Base-by-base conservation (phyloP, 1,140 invertebrate genomes). In the Lepidostoma basale region DNA sequence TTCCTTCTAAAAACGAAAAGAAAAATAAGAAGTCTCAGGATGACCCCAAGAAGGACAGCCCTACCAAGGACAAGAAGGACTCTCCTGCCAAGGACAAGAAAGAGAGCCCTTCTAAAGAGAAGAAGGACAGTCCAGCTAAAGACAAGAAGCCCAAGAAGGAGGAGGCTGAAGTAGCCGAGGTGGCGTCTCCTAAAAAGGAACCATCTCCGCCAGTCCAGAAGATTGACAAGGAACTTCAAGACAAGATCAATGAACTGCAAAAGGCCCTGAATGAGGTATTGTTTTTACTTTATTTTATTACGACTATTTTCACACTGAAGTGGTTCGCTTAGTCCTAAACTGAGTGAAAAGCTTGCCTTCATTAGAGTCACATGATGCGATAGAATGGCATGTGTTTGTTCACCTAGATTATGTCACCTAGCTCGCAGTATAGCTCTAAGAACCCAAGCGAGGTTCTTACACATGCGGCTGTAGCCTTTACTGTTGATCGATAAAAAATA, bases 1-100 rank as follows among this genome's bases (percentile, higher is more conserved):
- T 89, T 9, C 87, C 87, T 52, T 88, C 88, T 3, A 86, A 84
- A 74, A 88, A 83, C 56, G 86, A 88, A 59, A 90, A 89, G 67
- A 89, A 89, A 70, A 87, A 86, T 66, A 69, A 67, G 3, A 83
- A 82, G 71, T 65, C 18, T 30, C 72, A 74, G 44, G 80, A 85
- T 82, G 80, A 88, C 76, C 85, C 88, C 73, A 86, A 86, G 66
- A 84, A 80, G 28, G 83, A 85, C 26, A 77, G 12, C 80, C 84
- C 47, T 83, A 84, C 69, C 82, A 84, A 67, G 81, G 80, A 85
- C 72, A 86, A 86, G 67, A 84, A 80, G 30, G 82, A 85, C 33
- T 77, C 8, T 81, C 84, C 42, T 83, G 85, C 69, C 83, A 84
- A 64, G 82, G 81, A 77, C 30, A 81, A 79, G 58, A 49, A 40